Percentiles rank a stretch among this genome's conserved stretches.
phyloP scores from a whole-genome alignment of 2,797 vertebrate genomes.

The Acanthopagrus latus region DNA sequence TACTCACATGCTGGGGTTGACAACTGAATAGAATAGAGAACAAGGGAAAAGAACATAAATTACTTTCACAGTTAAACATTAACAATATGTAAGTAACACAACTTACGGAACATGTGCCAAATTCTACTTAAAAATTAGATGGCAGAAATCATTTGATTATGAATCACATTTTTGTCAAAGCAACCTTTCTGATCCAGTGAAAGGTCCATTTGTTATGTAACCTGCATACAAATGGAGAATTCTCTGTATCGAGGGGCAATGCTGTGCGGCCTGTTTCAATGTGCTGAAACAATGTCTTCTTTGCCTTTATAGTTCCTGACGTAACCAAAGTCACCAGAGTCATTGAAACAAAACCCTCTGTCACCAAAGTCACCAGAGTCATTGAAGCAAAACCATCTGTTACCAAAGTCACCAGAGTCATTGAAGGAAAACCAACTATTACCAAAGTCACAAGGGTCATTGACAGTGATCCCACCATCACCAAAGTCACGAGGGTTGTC shows the following conservation, averaged over 20 bases:
- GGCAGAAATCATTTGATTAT: constrained; percentile 19
- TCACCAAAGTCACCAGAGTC: constrained; percentile 84
- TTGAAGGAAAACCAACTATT: constrained; percentile 83
- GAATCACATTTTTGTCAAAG: constrained; percentile 46
- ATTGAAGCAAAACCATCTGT: constrained; percentile 82
- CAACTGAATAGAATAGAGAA: neutral
- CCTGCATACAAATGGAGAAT: constrained; percentile 22
- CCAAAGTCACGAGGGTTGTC: constrained; percentile 88
- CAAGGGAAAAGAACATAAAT: too few relatives aligned
- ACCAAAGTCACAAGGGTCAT: constrained; percentile 87
- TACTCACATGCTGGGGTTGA: neutral
- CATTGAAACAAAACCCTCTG: constrained; percentile 77
- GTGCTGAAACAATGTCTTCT: constrained; percentile 40
- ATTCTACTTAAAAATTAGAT: neutral
- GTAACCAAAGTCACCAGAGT: constrained; percentile 77
- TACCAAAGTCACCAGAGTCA: constrained; percentile 85
- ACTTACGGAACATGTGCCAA: neutral
- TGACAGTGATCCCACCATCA: constrained; percentile 78
- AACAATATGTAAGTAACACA: neutral
- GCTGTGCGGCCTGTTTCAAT: neutral
- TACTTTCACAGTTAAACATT: too few relatives aligned
- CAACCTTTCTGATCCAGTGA: constrained; percentile 41
- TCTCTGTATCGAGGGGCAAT: constrained; percentile 13
- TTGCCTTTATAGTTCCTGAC: constrained; percentile 59
- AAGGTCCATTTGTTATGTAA: constrained; percentile 43